A percentile compares a stretch with the other conserved stretches of the same genome.
Conservation (phyloP, 2,797 vertebrate species). For the Ficedula albicollis region DNA sequence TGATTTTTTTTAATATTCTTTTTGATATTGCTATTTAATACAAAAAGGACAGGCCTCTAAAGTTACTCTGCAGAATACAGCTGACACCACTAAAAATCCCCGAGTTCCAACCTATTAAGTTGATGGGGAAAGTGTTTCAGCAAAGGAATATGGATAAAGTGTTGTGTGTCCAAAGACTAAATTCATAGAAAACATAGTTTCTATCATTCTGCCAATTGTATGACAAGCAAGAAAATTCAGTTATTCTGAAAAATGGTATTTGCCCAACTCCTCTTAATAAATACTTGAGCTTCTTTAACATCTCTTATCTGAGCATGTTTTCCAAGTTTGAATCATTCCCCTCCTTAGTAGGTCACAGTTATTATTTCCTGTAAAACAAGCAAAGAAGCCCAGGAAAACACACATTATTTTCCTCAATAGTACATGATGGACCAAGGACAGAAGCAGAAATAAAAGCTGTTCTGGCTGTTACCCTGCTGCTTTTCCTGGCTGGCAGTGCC, state of each 20-base stretch:
- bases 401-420: neutral
- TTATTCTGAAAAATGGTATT: neutral
- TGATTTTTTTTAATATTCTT: neutral
- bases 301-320: neutral
- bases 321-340: neutral
- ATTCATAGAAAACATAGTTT: neutral
- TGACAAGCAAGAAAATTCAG: neutral
- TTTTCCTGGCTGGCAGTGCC: neutral
- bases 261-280: neutral
- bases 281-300: neutral
- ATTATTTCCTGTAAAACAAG: neutral
- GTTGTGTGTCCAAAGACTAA: neutral
- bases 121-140: neutral
- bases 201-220: neutral
- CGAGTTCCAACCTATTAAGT: neutral
- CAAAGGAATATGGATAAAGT: neutral
- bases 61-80: neutral
- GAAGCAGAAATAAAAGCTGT: neutral
- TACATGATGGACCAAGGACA: neutral
- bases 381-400: neutral
- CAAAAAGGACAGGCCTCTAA: neutral
- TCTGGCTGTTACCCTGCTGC: neutral
- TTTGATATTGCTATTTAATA: constrained; percentile 17
- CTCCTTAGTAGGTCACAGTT: neutral
- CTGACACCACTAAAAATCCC: neutral